Percentiles rank a stretch among this genome's conserved stretches.
phyloP scores from a whole-genome alignment of 2,797 vertebrate species.

The Takifugu ocellatus region DNA sequence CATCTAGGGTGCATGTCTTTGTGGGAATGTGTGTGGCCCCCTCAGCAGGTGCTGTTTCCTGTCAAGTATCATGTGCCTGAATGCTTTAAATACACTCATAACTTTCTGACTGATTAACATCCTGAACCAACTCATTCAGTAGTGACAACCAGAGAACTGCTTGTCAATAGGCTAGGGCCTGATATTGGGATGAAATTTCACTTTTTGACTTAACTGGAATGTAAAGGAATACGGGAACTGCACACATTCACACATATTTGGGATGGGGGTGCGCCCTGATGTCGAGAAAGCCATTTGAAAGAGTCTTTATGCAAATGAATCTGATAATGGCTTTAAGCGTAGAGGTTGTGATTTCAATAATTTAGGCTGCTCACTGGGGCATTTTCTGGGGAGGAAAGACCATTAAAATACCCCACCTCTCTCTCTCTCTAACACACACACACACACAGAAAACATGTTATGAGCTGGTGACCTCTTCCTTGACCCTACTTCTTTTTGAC shows the following conservation, averaged over 20 bases:
- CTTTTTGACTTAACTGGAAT: slow-evolving; percentile 5
- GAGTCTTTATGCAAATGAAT: slow-evolving; percentile 81
- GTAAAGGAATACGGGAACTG: slow-evolving; percentile 23
- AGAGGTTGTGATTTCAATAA: slow-evolving; percentile 84
- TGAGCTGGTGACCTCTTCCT: slow-evolving; percentile 47
- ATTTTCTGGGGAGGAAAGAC: slow-evolving; percentile 58
- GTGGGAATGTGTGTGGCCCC: slow-evolving; percentile 23
- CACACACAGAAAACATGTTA: slow-evolving; percentile 11
- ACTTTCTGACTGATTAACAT: no score
- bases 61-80: slow-evolving; percentile 32
- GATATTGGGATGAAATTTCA: no score
- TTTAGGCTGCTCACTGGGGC: slow-evolving; percentile 72
- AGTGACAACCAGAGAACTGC: no score
- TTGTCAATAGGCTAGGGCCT: no score
- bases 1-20: slow-evolving; percentile 31
- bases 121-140: no score
- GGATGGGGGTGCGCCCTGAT: slow-evolving; percentile 41
- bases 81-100: background rate
- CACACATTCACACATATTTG: slow-evolving; percentile 19
- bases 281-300: slow-evolving; percentile 55
- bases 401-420: slow-evolving; percentile 43
- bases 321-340: slow-evolving; percentile 82
- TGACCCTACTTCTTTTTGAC: slow-evolving; percentile 50
- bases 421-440: slow-evolving; percentile 11
- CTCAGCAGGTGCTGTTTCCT: slow-evolving; percentile 9